These are phyloP conservation scores for Aspidoscelis tigris DNA, from an alignment of 2,113 vertebrate species.

Conservation along the genomic window DNA sequence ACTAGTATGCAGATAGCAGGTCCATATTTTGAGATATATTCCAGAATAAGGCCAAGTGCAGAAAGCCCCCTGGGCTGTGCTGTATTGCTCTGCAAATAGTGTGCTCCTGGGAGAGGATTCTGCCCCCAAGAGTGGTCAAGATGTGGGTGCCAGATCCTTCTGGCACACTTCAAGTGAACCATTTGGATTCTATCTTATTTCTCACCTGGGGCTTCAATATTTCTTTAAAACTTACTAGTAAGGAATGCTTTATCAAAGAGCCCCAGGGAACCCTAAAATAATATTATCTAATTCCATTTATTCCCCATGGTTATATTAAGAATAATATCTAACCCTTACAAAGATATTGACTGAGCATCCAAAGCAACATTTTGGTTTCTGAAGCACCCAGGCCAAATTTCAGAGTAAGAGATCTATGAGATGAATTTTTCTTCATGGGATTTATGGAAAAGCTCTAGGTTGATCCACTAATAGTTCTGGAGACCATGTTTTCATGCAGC, in stretches of 20 bases:
- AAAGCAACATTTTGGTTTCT: background rate
- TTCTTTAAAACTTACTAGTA: constrained; percentile 15
- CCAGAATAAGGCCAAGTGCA: no score
- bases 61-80: no score
- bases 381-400: background rate
- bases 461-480: constrained; percentile 10
- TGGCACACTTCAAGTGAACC: no score
- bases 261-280: background rate
- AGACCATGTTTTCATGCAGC: constrained; percentile 16
- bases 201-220: background rate
- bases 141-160: no score
- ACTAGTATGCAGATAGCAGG: no score
- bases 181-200: no score
- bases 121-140: no score
- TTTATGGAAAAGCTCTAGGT: constrained; percentile 10
- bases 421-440: constrained; percentile 10
- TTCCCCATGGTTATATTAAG: background rate
- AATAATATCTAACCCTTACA: background rate
- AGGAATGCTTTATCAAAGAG: background rate
- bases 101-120: no score
- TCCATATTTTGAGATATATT: no score
- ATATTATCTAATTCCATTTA: background rate
- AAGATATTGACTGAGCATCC: background rate
- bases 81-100: no score
- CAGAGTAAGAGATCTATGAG: background rate